Evolutionary conservation across 2,888 invertebrate genomes (phyloP).

Genomic region (Physocephala rufipes): DNA sequence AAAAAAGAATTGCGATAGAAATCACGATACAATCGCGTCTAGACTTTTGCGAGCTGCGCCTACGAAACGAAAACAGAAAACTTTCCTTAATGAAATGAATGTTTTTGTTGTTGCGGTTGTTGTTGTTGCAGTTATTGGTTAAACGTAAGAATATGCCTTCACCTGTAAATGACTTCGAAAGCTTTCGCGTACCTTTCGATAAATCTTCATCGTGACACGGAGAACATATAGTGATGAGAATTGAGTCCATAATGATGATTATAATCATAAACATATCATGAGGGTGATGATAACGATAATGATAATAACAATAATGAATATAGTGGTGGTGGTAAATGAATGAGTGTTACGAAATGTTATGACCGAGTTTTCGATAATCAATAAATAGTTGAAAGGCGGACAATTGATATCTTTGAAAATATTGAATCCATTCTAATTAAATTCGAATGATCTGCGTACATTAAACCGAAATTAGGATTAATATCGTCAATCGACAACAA

Average conservation of each 20-base stretch:
- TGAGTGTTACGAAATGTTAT: background rate
- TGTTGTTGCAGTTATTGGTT: constrained; percentile 23
- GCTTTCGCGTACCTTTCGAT: constrained; percentile 20
- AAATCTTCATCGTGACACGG: too few species aligned
- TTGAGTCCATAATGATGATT: background rate
- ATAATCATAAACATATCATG: too few species aligned
- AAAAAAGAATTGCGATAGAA: constrained; percentile 61
- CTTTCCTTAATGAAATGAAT: constrained; percentile 22
- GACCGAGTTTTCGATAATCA: too few species aligned
- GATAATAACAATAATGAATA: constrained; percentile 32
- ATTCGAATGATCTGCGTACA: too few species aligned
- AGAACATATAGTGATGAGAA: too few species aligned
- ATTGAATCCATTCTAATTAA: too few species aligned
- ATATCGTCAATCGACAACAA: too few species aligned
- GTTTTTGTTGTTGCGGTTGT: constrained; percentile 23
- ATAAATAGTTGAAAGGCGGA: too few species aligned
- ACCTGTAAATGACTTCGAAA: constrained; percentile 32
- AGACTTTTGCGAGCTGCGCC: constrained; percentile 62
- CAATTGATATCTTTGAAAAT: too few species aligned
- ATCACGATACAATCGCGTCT: constrained; percentile 64
- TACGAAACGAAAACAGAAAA: constrained; percentile 49
- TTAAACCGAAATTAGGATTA: too few species aligned
- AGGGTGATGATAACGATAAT: constrained; percentile 8
- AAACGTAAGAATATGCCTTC: background rate
- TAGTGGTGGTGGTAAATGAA: background rate